Conservation (phyloP, 2,113 vertebrate species). For the Fulica atra region DNA sequence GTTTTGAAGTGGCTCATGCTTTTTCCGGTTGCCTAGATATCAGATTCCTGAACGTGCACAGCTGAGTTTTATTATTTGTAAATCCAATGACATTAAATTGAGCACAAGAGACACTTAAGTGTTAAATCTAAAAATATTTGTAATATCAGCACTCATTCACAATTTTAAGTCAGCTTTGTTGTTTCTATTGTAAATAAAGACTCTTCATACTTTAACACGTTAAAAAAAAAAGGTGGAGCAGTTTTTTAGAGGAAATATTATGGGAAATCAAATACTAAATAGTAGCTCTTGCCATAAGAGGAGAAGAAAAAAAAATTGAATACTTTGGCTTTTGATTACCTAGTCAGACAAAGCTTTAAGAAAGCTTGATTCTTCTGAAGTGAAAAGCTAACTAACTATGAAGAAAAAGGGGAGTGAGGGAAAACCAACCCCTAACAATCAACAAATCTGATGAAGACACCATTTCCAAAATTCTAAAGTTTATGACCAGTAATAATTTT, state of each 20-base stretch:
- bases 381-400: neutral
- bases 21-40: neutral
- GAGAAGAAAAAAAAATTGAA: neutral
- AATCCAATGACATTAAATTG: neutral
- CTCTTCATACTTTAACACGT: neutral
- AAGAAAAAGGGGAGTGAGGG: accelerated
- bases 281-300: neutral
- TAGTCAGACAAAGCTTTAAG: neutral
- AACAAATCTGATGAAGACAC: neutral
- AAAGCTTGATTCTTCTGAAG: neutral
- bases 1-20: neutral
- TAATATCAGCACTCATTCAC: neutral
- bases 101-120: neutral
- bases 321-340: neutral
- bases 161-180: neutral
- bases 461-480: neutral
- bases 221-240: neutral
- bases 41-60: neutral
- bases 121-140: neutral
- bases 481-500: neutral
- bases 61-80: neutral
- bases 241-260: neutral
- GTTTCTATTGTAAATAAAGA: neutral
- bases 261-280: neutral
- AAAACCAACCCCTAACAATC: neutral